Conservation (phyloP, 2,888 invertebrate species). For the Caenorhabditis sp. region DNA sequence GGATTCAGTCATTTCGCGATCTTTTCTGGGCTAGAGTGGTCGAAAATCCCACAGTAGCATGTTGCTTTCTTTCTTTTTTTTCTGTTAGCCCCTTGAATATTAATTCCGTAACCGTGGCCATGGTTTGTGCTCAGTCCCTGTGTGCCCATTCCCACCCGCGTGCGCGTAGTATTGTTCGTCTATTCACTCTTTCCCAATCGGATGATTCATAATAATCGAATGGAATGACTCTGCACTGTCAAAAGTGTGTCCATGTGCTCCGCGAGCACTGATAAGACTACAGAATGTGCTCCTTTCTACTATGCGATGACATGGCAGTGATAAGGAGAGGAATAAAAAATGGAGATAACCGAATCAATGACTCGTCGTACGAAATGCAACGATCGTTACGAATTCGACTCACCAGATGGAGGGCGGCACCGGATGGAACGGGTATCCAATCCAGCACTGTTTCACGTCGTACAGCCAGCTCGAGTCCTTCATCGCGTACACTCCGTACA, state of each 20-base stretch:
- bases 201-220: not conserved
- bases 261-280: not conserved
- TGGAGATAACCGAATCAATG: not conserved
- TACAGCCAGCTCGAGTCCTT: conserved; percentile 79
- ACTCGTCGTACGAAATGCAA: not conserved
- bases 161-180: conserved; percentile 1
- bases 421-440: conserved; percentile 72
- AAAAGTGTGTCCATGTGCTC: not conserved
- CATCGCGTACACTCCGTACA: conserved; percentile 71
- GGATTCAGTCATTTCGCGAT: no score
- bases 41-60: no score
- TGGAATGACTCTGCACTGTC: conserved; percentile 1
- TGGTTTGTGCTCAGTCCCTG: conserved; percentile 12
- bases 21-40: no score
- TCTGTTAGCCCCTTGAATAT: no score
- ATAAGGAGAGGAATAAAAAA: not conserved
- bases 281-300: not conserved
- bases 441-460: conserved; percentile 78
- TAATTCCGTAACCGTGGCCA: not conserved
- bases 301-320: conserved; percentile 25
- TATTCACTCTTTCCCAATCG: not conserved
- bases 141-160: not conserved
- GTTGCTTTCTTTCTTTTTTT: no score
- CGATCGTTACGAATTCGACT: conserved; percentile 1
- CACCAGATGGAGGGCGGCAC: conserved; percentile 70